Base-by-base conservation (phyloP, 2,797 vertebrate species). In the Microcaecilia unicolor region DNA sequence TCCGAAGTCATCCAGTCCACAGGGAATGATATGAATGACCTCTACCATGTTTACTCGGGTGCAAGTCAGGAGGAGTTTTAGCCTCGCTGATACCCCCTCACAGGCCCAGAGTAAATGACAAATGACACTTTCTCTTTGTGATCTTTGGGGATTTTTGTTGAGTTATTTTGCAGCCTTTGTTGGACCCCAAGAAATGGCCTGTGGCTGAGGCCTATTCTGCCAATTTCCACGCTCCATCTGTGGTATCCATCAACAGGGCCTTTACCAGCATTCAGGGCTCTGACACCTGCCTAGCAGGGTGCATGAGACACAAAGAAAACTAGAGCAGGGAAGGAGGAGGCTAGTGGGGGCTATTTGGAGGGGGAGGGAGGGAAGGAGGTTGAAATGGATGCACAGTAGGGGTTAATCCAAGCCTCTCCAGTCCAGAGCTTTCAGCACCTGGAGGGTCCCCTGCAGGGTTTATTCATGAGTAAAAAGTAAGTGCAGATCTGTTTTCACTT, bases 161-260 rank as follows among this genome's bases (percentile, higher is more conserved):
- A 86, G 84, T 85, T 86, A 86, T 81, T 86, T 81, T 82, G 79
- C 70, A 70, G 81, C 88, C 88, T 94, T 94, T 96, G 91, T 95
- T 88, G 85, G 66, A 70, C 64, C 84, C 76, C 74, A 72, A 85
- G 83, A 82, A 84, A 83, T 70, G 76, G 83, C 83, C 83, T 85
- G 90, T 88, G 89, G 90, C 86, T 74, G 83, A 78, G 71, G 87
- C 85, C 91, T 89, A 92, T 96, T 92, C 87, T 72, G 60, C 76
- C 86, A 53, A 97, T 96, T 97, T 96, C 85, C 92, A 97, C 89
- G 91, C 89, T 96, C 93, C 93, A 97, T 97, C 92, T 97, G 93
- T 91, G 89, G 92, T 90, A 91, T 92, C 91, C 87, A 89, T 93
- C 92, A 93, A 83, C 85, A 67, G 81, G 83, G 84, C 83, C 84